phyloP scores from a whole-genome alignment of 2,888 invertebrate genomes.

The Frankliniella intonsa region DNA sequence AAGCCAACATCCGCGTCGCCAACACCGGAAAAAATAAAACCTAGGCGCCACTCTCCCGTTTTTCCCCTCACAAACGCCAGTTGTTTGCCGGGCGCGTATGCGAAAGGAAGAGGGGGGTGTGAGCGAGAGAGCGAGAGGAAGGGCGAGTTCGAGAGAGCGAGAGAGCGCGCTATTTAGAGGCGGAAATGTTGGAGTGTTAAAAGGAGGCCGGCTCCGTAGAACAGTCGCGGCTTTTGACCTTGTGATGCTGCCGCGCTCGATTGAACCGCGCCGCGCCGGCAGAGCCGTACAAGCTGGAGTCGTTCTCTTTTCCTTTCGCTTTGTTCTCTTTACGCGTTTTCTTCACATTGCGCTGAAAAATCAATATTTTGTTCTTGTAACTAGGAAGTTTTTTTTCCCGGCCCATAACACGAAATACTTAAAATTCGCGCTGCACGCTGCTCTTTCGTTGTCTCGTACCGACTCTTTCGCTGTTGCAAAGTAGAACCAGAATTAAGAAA shows the following conservation, averaged over 20 bases:
- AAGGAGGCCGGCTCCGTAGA: background rate
- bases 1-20: constrained; percentile 22
- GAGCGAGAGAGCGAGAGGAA: background rate
- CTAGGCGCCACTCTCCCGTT: background rate
- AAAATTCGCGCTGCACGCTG: too few relatives aligned
- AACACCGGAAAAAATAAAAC: constrained; percentile 17
- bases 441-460: too few relatives aligned
- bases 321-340: too few relatives aligned
- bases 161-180: background rate
- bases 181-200: constrained; percentile 6
- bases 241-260: background rate
- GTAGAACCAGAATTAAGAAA: too few relatives aligned
- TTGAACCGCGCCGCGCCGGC: too few relatives aligned
- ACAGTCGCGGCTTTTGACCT: background rate
- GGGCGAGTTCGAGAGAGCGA: background rate
- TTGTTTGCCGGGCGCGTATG: background rate
- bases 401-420: too few relatives aligned
- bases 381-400: too few relatives aligned
- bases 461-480: too few relatives aligned
- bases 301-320: too few relatives aligned
- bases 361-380: too few relatives aligned
- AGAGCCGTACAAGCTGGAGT: too few relatives aligned
- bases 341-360: too few relatives aligned
- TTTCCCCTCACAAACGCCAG: background rate
- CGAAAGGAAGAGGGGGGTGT: background rate